Percentiles rank a stretch among this genome's conserved stretches.
Evolutionary conservation across 2,888 invertebrate species (phyloP).

Genomic region (Chelonus formosanus): DNA sequence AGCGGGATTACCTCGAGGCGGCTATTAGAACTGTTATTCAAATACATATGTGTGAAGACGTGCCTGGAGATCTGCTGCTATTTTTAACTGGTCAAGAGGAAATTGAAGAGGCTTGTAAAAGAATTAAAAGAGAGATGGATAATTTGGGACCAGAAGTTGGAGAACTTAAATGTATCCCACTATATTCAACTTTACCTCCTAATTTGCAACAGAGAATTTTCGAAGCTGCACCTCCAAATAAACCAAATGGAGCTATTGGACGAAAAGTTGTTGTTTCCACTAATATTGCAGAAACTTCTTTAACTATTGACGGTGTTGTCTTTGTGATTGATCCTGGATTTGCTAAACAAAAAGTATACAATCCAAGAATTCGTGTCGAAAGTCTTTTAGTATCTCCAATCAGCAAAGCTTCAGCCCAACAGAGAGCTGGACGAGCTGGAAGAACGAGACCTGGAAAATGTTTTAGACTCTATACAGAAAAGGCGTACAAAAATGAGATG

Average conservation of each 20-base stretch:
- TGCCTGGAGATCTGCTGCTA: conserved; percentile 89
- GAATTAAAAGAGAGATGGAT: conserved; percentile 95
- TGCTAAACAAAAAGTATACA: conserved; percentile 97
- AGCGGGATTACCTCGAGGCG: conserved; percentile 97
- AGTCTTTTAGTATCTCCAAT: conserved; percentile 97
- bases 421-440: conserved; percentile 97
- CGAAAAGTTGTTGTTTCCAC: conserved; percentile 96
- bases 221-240: conserved; percentile 92
- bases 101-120: conserved; percentile 98
- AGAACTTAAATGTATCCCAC: conserved; percentile 96
- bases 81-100: conserved; percentile 93
- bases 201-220: conserved; percentile 97
- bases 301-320: conserved; percentile 99
- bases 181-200: conserved; percentile 98
- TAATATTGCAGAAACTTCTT: conserved; percentile 98
- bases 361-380: conserved; percentile 91
- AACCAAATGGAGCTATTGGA: conserved; percentile 88
- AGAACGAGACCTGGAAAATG: conserved; percentile 98
- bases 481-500: conserved; percentile 97
- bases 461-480: conserved; percentile 94
- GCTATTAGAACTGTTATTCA: conserved; percentile 97
- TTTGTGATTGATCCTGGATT: conserved; percentile 99
- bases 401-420: conserved; percentile 98
- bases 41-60: conserved; percentile 96
- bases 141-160: conserved; percentile 97